A percentile compares a stretch with the other conserved stretches of the same genome.
phyloP scores from a whole-genome alignment of 2,113 vertebrate species.

The Chroicocephalus ridibundus region DNA sequence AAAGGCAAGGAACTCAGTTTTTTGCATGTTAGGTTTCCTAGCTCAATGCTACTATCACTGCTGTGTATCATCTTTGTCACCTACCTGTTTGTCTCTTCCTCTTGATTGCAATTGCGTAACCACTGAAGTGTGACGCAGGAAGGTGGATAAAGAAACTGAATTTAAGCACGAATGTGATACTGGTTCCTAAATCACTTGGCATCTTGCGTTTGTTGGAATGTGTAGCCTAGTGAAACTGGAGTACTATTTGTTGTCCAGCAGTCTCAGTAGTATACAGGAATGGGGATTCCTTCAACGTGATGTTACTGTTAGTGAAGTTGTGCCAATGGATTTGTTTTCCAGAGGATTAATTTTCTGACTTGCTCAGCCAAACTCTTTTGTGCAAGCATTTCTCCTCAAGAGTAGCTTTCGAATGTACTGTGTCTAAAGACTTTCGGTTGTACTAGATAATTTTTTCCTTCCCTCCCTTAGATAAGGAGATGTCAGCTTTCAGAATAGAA shows the following conservation, averaged over 20 bases:
- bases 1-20: background rate
- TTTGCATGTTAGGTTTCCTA: background rate
- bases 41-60: background rate
- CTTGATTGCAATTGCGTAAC: background rate
- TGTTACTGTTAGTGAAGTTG: background rate
- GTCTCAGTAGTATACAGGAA: background rate
- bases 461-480: background rate
- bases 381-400: background rate
- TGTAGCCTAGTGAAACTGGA: background rate
- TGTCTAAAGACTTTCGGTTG: background rate
- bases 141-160: background rate
- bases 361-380: background rate
- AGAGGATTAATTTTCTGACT: background rate
- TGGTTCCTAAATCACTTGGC: background rate
- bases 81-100: background rate
- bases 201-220: background rate
- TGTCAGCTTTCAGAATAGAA: background rate
- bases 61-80: background rate
- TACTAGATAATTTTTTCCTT: background rate
- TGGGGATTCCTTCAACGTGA: background rate
- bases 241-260: background rate
- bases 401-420: background rate
- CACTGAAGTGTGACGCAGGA: background rate
- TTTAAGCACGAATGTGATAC: background rate
- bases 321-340: background rate